Conservation (phyloP, 2,113 vertebrate genomes). For the Oophaga pumilio region DNA sequence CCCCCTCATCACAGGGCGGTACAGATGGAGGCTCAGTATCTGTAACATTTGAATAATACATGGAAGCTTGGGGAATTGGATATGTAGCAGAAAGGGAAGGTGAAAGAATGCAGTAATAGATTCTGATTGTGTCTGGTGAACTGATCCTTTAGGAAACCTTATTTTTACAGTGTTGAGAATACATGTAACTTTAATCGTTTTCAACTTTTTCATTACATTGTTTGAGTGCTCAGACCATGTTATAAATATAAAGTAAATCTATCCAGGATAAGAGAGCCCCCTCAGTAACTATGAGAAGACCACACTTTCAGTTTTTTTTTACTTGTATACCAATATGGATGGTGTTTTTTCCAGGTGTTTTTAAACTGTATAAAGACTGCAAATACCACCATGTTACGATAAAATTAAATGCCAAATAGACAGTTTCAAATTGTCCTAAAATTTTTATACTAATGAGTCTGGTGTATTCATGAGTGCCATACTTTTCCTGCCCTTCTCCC, state of each 20-base stretch:
- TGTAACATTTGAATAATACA: slow-evolving; percentile 55
- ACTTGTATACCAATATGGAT: too few species aligned
- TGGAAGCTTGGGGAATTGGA: slow-evolving; percentile 44
- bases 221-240: not conserved
- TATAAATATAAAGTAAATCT: not conserved
- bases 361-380: too few species aligned
- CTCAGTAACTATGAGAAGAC: too few species aligned
- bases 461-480: too few species aligned
- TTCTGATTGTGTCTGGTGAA: slow-evolving; percentile 30
- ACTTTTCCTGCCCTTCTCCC: too few species aligned
- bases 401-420: too few species aligned
- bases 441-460: too few species aligned
- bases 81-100: slow-evolving; percentile 43
- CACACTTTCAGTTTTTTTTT: too few species aligned
- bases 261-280: too few species aligned
- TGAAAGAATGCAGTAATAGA: slow-evolving; percentile 20
- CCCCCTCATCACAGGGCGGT: not conserved
- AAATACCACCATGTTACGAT: too few species aligned
- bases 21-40: slow-evolving; percentile 35
- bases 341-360: too few species aligned
- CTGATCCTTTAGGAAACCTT: not conserved
- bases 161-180: not conserved
- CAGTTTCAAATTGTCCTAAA: too few species aligned
- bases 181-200: not conserved
- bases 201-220: not conserved